phyloP scores from a whole-genome alignment of 2,797 vertebrate species.

The Ibycter americanus region DNA sequence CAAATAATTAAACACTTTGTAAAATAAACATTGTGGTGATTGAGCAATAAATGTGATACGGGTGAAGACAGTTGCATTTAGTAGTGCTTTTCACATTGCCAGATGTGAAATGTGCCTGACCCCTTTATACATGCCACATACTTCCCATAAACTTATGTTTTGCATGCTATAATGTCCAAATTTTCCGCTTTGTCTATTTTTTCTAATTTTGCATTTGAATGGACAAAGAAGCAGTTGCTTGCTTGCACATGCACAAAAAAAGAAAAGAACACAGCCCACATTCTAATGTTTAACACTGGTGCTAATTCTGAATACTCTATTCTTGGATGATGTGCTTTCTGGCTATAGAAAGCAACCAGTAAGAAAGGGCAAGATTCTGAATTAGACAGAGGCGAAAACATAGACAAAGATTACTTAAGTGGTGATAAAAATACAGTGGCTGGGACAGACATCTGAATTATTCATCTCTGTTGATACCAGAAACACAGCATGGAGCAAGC shows the following conservation, averaged over 20 bases:
- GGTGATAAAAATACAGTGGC: conserved; percentile 31
- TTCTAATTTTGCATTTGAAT: neutral
- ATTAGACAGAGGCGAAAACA: neutral
- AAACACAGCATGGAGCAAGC: neutral
- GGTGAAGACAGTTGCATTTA: neutral
- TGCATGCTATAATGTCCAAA: neutral
- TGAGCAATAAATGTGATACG: neutral
- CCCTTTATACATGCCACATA: neutral
- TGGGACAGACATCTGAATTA: conserved; percentile 39
- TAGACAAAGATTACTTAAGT: neutral
- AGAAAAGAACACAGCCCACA: neutral
- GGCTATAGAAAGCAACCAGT: neutral
- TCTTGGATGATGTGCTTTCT: neutral
- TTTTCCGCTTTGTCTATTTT: fast-evolving
- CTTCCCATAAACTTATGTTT: neutral
- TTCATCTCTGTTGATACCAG: conserved; percentile 22
- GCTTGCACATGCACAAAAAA: neutral
- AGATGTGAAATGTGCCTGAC: neutral
- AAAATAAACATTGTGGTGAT: neutral
- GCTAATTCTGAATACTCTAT: neutral
- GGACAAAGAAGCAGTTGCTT: neutral
- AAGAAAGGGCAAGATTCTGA: neutral
- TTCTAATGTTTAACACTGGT: neutral
- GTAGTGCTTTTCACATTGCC: neutral
- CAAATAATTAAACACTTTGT: neutral